Conservation (phyloP, 2,113 vertebrate species). For the Megaceryle torquata region DNA sequence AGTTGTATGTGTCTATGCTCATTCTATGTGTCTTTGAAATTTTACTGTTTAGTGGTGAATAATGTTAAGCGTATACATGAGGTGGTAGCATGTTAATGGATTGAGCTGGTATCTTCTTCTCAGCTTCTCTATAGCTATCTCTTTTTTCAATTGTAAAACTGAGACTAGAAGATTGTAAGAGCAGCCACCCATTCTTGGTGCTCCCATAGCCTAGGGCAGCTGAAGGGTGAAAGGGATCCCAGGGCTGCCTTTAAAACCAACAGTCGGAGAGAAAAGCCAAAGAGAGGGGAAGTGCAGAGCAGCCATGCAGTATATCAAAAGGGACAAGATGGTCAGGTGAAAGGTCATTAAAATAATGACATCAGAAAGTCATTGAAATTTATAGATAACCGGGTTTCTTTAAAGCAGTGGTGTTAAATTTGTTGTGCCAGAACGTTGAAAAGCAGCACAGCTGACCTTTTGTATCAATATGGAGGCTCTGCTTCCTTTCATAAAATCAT, state of each 20-base stretch:
- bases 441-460: not conserved
- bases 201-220: not conserved
- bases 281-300: not conserved
- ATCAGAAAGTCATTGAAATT: not conserved
- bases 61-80: not conserved
- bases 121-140: not conserved
- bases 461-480: not conserved
- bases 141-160: fast-evolving
- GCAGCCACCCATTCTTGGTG: not conserved
- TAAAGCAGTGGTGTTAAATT: not conserved
- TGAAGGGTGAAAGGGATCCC: not conserved
- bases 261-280: no score
- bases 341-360: not conserved
- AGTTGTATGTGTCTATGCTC: fast-evolving
- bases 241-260: not conserved
- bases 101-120: not conserved
- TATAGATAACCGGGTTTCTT: not conserved
- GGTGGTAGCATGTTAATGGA: not conserved
- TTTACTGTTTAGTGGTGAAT: not conserved
- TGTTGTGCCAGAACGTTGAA: not conserved
- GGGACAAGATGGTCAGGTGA: not conserved
- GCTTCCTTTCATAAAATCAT: not conserved
- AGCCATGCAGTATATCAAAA: fast-evolving
- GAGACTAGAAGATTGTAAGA: not conserved
- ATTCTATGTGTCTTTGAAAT: not conserved